Percentiles rank a stretch among this genome's conserved stretches.
Evolutionary conservation across 2,797 vertebrate species (phyloP).

Genomic region (Lindbergichthys nudifrons): DNA sequence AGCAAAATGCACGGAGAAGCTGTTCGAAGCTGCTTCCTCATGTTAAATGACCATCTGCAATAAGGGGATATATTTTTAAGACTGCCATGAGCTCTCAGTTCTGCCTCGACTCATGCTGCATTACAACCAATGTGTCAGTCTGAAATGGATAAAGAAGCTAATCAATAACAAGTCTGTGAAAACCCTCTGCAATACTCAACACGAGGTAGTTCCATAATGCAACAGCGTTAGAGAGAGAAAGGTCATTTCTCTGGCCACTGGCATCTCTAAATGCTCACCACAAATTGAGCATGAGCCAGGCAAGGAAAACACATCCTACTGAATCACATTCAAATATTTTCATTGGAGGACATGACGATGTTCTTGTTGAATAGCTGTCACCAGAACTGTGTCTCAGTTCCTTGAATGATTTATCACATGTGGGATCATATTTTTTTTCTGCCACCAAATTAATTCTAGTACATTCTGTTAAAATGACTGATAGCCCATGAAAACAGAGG

Average conservation of each 20-base stretch:
- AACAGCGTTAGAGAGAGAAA: conserved; percentile 28
- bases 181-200: conserved; percentile 11
- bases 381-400: conserved; percentile 14
- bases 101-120: conserved; percentile 16
- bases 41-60: conserved; percentile 16
- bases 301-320: conserved; percentile 23
- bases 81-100: conserved; percentile 8
- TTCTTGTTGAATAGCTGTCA: conserved; percentile 5
- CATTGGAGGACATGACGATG: background rate
- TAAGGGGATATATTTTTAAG: conserved; percentile 10
- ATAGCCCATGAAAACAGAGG: background rate
- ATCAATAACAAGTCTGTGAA: conserved; percentile 45
- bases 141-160: conserved; percentile 38
- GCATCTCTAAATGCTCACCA: conserved; percentile 28
- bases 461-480: background rate
- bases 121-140: conserved; percentile 51
- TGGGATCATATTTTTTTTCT: background rate
- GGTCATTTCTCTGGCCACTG: conserved; percentile 42
- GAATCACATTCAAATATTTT: conserved; percentile 31
- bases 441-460: background rate
- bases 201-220: conserved; percentile 43
- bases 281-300: conserved; percentile 32
- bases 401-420: conserved; percentile 7
- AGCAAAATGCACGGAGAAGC: background rate
- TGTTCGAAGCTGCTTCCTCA: conserved; percentile 6